Evolutionary conservation across 2,113 vertebrate genomes (phyloP).

Genomic region (Lethenteron camtschaticum): DNA sequence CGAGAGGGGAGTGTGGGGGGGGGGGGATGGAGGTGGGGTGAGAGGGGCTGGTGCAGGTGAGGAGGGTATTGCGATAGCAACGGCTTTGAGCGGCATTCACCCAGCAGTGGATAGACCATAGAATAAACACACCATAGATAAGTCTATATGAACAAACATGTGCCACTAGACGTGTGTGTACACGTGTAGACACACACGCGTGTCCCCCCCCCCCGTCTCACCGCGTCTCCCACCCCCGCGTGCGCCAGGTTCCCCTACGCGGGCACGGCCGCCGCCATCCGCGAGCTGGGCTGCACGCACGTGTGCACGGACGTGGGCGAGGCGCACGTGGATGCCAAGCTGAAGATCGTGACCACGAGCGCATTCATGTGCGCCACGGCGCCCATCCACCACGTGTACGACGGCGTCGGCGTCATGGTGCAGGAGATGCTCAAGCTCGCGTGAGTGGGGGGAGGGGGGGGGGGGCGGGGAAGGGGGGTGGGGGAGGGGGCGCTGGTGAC

Average conservation of each 20-base stretch:
- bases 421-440: slow-evolving; percentile 28
- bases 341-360: slow-evolving; percentile 32
- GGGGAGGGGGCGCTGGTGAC: no score
- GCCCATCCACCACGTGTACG: slow-evolving; percentile 32
- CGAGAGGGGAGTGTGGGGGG: no score
- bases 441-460: slow-evolving; percentile 9
- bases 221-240: neutral
- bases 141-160: no score
- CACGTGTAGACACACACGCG: no score
- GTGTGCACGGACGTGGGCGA: slow-evolving; percentile 30
- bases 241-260: slow-evolving; percentile 31
- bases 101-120: no score
- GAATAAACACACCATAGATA: no score
- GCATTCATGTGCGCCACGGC: slow-evolving; percentile 37
- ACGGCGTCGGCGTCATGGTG: slow-evolving; percentile 32
- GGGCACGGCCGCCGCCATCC: slow-evolving; percentile 26
- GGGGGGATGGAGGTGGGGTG: no score
- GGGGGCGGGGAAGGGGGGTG: neutral
- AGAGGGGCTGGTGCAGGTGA: no score
- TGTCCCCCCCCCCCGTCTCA: slow-evolving; percentile 2
- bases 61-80: no score
- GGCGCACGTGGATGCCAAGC: slow-evolving; percentile 30
- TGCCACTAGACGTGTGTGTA: no score
- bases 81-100: no score
- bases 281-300: slow-evolving; percentile 30